Conservation (phyloP, 2,113 vertebrate species). For the Pristiophorus japonicus region DNA sequence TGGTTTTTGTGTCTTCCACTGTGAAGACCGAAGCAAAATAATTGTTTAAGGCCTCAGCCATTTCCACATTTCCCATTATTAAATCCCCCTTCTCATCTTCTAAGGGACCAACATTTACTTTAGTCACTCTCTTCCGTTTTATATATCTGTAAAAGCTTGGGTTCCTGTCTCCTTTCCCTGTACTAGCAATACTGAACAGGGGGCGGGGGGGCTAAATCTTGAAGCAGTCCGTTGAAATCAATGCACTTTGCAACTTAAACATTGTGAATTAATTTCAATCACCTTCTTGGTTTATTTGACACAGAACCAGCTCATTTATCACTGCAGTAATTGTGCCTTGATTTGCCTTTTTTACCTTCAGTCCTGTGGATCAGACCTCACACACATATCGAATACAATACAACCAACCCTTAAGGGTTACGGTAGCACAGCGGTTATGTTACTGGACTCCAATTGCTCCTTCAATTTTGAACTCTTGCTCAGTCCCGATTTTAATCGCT, state of each 20-base stretch:
- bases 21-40: too few species aligned
- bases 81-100: too few species aligned
- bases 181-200: neutral
- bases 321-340: neutral
- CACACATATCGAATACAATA: neutral
- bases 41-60: too few species aligned
- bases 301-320: neutral
- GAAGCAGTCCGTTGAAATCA: neutral
- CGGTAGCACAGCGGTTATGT: too few species aligned
- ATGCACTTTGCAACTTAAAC: neutral
- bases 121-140: too few species aligned
- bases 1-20: too few species aligned
- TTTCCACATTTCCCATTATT: too few species aligned
- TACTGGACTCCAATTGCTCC: too few species aligned
- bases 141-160: too few species aligned
- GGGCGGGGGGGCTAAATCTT: neutral
- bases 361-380: neutral
- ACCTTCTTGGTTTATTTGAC: neutral
- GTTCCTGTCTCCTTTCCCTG: neutral
- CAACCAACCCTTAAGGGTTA: neutral
- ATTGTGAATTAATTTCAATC: neutral
- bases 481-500: too few species aligned
- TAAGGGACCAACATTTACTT: too few species aligned
- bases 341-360: neutral
- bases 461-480: too few species aligned